Evolutionary conservation across 2,797 vertebrate species (phyloP).

Genomic region (Pseudochaenichthys georgianus): DNA sequence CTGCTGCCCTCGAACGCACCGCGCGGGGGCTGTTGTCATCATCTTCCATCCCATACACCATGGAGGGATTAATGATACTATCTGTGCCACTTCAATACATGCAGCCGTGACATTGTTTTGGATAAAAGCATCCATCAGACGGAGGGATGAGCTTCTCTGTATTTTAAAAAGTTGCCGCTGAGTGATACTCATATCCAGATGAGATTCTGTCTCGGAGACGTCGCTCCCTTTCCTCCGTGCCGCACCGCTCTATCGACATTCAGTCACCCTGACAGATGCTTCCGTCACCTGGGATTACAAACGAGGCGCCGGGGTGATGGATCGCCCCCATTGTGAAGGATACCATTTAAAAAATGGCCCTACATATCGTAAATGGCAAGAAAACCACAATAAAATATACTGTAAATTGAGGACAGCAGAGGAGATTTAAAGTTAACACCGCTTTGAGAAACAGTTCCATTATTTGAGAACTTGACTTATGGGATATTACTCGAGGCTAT

Average conservation of each 20-base stretch:
- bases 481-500: constrained; percentile 18
- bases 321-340: constrained; percentile 68
- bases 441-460: constrained; percentile 37
- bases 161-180: constrained; percentile 29
- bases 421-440: constrained; percentile 40
- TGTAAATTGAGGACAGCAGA: constrained; percentile 48
- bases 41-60: constrained; percentile 36
- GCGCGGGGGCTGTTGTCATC: constrained; percentile 19
- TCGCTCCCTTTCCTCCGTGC: constrained; percentile 44
- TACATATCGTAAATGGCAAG: constrained; percentile 65
- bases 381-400: constrained; percentile 61
- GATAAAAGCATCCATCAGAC: constrained; percentile 49
- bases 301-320: constrained; percentile 67
- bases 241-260: constrained; percentile 65
- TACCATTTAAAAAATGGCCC: constrained; percentile 67
- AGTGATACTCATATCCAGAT: constrained; percentile 64
- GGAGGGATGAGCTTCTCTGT: constrained; percentile 42
- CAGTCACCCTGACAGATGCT: constrained; percentile 77
- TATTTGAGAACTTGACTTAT: constrained; percentile 50
- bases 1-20: constrained; percentile 33
- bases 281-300: constrained; percentile 78
- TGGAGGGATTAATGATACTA: not conserved
- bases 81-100: constrained; percentile 27
- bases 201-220: constrained; percentile 61
- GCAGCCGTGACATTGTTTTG: constrained; percentile 29